phyloP scores from a whole-genome alignment of 2,113 vertebrate genomes.

The Chaetodon auriga region DNA sequence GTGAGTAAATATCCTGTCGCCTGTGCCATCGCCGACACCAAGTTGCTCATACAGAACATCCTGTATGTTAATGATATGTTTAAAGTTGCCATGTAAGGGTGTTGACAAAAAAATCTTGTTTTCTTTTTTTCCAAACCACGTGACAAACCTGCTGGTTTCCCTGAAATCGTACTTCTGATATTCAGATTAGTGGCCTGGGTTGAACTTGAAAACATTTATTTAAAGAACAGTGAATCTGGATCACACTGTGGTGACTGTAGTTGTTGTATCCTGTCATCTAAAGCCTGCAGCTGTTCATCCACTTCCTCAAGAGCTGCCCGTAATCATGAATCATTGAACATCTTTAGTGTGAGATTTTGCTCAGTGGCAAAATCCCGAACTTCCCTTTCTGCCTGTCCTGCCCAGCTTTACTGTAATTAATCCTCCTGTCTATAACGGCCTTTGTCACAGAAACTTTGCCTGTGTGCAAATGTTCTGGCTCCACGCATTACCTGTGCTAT shows the following conservation, averaged over 20 bases:
- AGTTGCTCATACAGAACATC: too few relatives aligned
- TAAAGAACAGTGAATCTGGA: neutral
- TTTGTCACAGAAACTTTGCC: slow-evolving; percentile 19
- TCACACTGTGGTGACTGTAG: neutral
- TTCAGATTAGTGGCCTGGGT: neutral
- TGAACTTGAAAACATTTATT: neutral
- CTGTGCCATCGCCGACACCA: too few relatives aligned
- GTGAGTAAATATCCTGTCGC: neutral
- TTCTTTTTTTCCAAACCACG: too few relatives aligned
- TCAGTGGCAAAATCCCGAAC: slow-evolving; percentile 12
- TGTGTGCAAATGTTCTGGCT: slow-evolving; percentile 7
- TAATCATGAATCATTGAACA: slow-evolving; percentile 24
- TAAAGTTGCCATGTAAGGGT: too few relatives aligned
- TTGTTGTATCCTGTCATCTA: neutral
- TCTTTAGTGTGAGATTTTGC: slow-evolving; percentile 7
- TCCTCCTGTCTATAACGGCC: slow-evolving; percentile 50
- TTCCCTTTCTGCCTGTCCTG: slow-evolving; percentile 19
- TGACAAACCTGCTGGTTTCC: neutral
- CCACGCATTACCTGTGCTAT: slow-evolving; percentile 10
- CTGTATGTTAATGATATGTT: too few relatives aligned
- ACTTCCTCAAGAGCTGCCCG: slow-evolving; percentile 24
- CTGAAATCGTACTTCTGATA: neutral
- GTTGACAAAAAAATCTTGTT: too few relatives aligned
- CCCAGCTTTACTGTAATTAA: slow-evolving; percentile 20
- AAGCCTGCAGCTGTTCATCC: slow-evolving; percentile 13